Base-by-base conservation (phyloP, 2,113 vertebrate species). In the Pseudopodoces humilis region DNA sequence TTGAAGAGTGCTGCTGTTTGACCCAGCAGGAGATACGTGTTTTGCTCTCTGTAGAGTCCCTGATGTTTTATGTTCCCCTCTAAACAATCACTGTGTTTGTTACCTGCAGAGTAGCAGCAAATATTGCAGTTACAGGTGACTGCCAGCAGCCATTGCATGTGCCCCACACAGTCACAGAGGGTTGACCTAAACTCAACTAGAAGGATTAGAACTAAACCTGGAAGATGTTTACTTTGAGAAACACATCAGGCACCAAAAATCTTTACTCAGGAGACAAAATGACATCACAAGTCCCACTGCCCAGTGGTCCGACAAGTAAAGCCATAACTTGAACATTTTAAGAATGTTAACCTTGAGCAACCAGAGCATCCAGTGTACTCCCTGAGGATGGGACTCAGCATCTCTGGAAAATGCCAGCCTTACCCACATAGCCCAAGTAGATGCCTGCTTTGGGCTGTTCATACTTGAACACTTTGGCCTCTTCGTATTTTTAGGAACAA, bases 401-500 rank as follows among this genome's bases (percentile, higher is more conserved):
- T 63, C 30, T 67, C 50, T 88, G 83, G 53, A 95, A 95, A 94
- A 95, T 86, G 35, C 71, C 71, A 95, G 49, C 46, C 83, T 62
- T 62, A 63, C 35, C 20, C 65, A 30, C 6, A 76, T 53, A 86
- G 28, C 43, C 41, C 63, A 65, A 77, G 23, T 41, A 72, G 72
- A 83, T 93, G 92, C n/a, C 84, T 92, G 50, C 76, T 86, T 90
- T 93, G 25, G 72, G 60, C 60, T 74, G 50, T 56, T 86, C 27
- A 11, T 86, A 60, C 76, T 93, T 71, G 80, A 89, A 86, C 65
- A 35, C 75, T 94, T 86, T 84, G 77, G n/a, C 64, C 84, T 92
- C 11, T 83, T 88, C 0, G 0, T 97, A 97, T 96, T 94, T 97
- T 96, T 97, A 96, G 95, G 83, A 94, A 89, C 77, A 96, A 94